Evolutionary conservation across 2,797 vertebrate species (phyloP).

Genomic region (Dendrocincla tyrannina): DNA sequence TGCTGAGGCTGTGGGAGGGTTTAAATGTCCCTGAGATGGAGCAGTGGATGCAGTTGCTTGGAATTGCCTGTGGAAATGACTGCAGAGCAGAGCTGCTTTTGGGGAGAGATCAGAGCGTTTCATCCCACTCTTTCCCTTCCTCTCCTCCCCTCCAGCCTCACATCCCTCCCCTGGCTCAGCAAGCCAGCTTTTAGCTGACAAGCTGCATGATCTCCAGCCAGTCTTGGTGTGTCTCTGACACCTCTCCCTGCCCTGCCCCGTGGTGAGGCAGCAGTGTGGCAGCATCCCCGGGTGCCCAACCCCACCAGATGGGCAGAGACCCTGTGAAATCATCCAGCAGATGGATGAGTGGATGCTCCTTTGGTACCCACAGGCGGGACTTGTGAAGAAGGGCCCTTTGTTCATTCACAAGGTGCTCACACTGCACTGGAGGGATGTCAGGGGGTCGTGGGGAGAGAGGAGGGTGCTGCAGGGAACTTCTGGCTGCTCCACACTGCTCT

Average conservation of each 20-base stretch:
- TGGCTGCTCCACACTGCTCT: neutral
- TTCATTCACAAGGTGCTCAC: neutral
- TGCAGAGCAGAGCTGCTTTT: neutral
- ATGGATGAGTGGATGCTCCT: neutral
- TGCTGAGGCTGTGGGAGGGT: neutral
- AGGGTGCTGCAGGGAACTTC: neutral
- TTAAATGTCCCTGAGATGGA: neutral
- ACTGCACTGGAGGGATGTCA: neutral
- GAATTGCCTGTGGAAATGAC: neutral
- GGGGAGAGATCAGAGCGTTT: neutral
- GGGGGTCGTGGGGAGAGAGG: neutral
- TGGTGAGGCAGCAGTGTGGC: neutral
- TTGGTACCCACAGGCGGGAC: neutral
- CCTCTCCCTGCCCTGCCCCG: neutral
- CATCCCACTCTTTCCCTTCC: too few relatives aligned
- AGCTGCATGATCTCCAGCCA: neutral
- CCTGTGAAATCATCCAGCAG: neutral
- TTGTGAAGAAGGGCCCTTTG: neutral
- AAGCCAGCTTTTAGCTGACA: neutral
- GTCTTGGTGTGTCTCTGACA: neutral
- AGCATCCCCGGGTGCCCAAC: neutral
- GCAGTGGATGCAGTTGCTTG: neutral
- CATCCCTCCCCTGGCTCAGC: neutral
- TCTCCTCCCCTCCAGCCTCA: neutral
- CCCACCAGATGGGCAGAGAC: neutral